Evolutionary conservation across 2,113 vertebrate species (phyloP).

Genomic region (Toxotes jaculatrix): DNA sequence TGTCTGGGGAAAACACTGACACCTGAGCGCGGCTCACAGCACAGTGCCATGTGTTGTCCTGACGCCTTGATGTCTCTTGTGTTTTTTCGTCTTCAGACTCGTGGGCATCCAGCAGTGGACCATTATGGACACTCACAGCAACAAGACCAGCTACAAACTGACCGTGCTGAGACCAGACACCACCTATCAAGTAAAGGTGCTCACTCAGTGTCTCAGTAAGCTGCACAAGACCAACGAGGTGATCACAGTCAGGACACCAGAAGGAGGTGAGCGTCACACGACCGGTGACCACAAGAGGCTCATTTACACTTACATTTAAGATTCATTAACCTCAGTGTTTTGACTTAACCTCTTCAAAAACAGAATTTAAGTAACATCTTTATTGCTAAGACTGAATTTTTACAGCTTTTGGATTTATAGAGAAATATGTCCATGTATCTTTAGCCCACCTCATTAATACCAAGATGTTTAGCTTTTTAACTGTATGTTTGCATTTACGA

Average conservation of each 20-base stretch:
- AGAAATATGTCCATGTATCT: no score
- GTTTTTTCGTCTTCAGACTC: conserved; percentile 72
- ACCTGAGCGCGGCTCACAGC: no score
- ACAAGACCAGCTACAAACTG: conserved; percentile 90
- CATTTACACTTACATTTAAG: neutral
- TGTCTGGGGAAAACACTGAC: no score
- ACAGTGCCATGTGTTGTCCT: neutral
- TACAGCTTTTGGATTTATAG: no score
- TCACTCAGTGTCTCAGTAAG: conserved; percentile 93
- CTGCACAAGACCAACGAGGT: conserved; percentile 92
- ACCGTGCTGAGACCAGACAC: conserved; percentile 93
- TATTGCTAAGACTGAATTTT: no score
- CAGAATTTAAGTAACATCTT: no score
- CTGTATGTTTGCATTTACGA: no score
- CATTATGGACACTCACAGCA: conserved; percentile 93
- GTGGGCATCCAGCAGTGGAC: conserved; percentile 92
- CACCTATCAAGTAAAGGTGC: conserved; percentile 95
- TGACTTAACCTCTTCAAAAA: no score
- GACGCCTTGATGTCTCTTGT: neutral
- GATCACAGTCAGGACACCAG: conserved; percentile 90
- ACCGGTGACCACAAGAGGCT: neutral
- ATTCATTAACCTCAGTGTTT: no score
- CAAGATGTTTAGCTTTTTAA: neutral
- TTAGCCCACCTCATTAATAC: no score
- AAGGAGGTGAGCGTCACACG: conserved; percentile 90